These are phyloP conservation scores for Dendronephthya gigantea DNA, from an alignment of 64 coral and sea anemone species.

Conservation along the genomic window DNA sequence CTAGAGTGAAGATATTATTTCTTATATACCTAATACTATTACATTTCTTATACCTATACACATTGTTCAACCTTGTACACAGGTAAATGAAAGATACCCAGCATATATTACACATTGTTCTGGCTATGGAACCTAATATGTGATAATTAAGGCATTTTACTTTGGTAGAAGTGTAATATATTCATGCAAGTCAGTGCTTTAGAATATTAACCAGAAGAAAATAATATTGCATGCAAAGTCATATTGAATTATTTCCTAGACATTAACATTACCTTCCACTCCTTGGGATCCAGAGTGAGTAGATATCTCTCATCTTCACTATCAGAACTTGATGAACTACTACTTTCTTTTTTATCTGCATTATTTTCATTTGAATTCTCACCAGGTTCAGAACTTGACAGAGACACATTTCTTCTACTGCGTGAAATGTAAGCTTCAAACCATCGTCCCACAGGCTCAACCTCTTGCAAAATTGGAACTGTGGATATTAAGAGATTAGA, in stretches of 20 bases:
- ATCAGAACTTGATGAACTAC: constrained; percentile 44
- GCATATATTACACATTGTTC: too few species aligned
- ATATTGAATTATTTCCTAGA: neutral
- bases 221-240: neutral
- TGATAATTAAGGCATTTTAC: neutral
- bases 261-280: constrained; percentile 50
- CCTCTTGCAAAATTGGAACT: constrained; percentile 54
- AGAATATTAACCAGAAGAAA: too few species aligned
- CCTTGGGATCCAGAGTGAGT: constrained; percentile 65
- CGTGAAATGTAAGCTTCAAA: constrained; percentile 71
- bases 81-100: too few species aligned
- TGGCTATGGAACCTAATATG: too few species aligned
- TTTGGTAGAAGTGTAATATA: too few species aligned
- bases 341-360: constrained; percentile 44
- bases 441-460: constrained; percentile 93
- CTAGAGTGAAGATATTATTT: constrained; percentile 47
- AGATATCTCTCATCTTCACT: constrained; percentile 86
- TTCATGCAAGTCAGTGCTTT: too few species aligned
- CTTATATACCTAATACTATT: too few species aligned
- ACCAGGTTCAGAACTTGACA: constrained; percentile 44
- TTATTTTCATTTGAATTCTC: constrained; percentile 35
- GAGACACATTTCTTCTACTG: constrained; percentile 47
- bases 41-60: too few species aligned
- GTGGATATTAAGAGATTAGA: constrained; percentile 3
- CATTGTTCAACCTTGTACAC: too few species aligned